Evolutionary conservation across 2,888 invertebrate genomes (phyloP).

Genomic region (Tiphia femorata): DNA sequence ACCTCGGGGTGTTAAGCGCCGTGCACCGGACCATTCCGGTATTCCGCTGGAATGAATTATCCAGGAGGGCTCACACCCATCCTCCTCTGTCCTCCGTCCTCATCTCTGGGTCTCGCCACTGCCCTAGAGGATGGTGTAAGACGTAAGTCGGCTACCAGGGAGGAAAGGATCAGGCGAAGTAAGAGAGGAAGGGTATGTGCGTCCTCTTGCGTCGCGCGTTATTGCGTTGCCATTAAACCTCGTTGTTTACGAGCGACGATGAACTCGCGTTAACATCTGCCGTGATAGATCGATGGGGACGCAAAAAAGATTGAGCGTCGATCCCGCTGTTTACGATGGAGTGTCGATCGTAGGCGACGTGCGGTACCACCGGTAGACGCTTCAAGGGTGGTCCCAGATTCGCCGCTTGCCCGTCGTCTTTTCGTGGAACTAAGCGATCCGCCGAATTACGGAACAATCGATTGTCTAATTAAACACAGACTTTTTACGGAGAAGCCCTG

Average conservation of each 20-base stretch:
- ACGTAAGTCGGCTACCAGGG: conserved; percentile 33
- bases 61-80: conserved; percentile 17
- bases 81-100: no score
- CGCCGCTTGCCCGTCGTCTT: no score
- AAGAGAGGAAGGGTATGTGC: no score
- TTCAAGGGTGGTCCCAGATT: no score
- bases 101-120: no score
- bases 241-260: conserved; percentile 38
- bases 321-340: not conserved
- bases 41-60: conserved; percentile 29
- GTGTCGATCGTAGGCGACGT: no score
- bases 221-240: conserved; percentile 31
- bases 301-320: not conserved
- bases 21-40: not conserved
- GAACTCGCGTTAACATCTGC: conserved; percentile 24
- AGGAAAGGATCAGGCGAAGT: no score
- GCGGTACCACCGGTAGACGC: no score
- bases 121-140: conserved; percentile 10
- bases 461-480: no score
- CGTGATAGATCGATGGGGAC: conserved; percentile 22
- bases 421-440: not conserved
- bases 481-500: not conserved
- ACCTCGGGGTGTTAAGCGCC: conserved; percentile 22
- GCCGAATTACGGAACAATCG: not conserved
- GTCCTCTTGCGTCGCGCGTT: conserved; percentile 31